A percentile compares a stretch with the other conserved stretches of the same genome.
These are phyloP conservation scores for Cyrtodaria siliqua DNA, from an alignment of 2,888 invertebrate species.

Conservation along the genomic window DNA sequence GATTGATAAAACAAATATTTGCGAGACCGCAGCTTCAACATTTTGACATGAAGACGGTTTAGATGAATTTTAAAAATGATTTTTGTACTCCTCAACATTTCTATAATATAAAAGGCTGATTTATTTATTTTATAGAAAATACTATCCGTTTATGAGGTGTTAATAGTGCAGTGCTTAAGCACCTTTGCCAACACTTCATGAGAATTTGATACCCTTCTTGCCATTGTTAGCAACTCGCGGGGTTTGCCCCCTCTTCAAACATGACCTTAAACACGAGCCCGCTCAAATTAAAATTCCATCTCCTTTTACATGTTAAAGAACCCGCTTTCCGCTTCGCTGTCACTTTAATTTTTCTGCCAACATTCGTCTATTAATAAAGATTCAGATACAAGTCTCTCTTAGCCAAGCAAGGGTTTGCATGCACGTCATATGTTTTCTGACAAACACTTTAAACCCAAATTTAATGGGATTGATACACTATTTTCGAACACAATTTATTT, in stretches of 20 bases:
- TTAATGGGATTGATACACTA: too few relatives aligned
- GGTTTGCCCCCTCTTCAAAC: constrained; percentile 20
- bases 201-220: constrained; percentile 58
- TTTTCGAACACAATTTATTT: too few relatives aligned
- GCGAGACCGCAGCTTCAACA: constrained; percentile 9
- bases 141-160: constrained; percentile 31
- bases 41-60: constrained; percentile 9
- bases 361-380: neutral
- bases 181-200: constrained; percentile 32
- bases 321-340: constrained; percentile 15
- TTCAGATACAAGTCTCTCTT: too few relatives aligned
- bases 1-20: constrained; percentile 15
- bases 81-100: too few relatives aligned
- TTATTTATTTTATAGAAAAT: neutral
- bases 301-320: constrained; percentile 2
- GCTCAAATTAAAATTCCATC: constrained; percentile 46
- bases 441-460: too few relatives aligned
- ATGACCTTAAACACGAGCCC: constrained; percentile 53
- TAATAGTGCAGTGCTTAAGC: constrained; percentile 39
- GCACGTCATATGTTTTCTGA: too few relatives aligned
- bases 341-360: constrained; percentile 16
- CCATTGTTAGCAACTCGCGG: constrained; percentile 28
- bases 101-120: too few relatives aligned
- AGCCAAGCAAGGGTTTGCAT: too few relatives aligned
- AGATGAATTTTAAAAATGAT: too few relatives aligned